Conservation (phyloP, 2,113 vertebrate genomes). For the Oenanthe oenanthe region DNA sequence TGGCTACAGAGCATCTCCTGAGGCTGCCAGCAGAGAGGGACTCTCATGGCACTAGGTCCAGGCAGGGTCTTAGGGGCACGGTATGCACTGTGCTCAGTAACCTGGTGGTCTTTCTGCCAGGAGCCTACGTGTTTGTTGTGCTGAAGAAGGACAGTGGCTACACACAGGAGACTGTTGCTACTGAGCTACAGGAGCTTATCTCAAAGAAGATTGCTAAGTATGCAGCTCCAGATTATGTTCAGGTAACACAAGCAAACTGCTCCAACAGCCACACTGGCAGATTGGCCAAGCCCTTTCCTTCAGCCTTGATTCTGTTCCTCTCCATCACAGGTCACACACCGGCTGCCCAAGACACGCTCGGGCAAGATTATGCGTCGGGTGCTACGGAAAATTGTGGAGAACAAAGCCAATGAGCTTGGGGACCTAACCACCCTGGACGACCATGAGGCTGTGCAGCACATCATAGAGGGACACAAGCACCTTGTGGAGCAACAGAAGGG, state of each 20-base stretch:
- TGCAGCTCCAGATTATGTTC: constrained; percentile 76
- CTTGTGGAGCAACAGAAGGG: constrained; percentile 17
- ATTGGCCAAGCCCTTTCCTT: neutral
- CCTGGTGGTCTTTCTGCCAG: constrained; percentile 39
- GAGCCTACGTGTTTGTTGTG: constrained; percentile 77
- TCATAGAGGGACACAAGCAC: constrained; percentile 65
- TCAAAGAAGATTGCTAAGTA: constrained; percentile 81
- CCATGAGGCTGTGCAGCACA: constrained; percentile 71
- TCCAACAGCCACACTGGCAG: neutral
- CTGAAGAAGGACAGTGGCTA: constrained; percentile 70
- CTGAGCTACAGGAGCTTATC: constrained; percentile 68
- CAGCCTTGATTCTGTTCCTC: neutral
- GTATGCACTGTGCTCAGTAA: neutral
- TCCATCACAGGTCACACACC: constrained; percentile 47
- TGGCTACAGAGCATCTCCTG: neutral
- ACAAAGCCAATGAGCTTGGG: constrained; percentile 71
- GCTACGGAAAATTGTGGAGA: constrained; percentile 79
- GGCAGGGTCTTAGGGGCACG: neutral
- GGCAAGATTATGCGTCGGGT: constrained; percentile 84
- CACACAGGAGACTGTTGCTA: constrained; percentile 29
- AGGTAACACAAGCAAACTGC: constrained; percentile 63
- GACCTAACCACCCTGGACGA: constrained; percentile 83
- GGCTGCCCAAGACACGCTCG: constrained; percentile 80
- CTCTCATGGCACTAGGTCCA: neutral
- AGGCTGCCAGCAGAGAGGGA: neutral